Evolutionary conservation across 2,113 vertebrate genomes (phyloP).

Genomic region (Apaloderma vittatum): DNA sequence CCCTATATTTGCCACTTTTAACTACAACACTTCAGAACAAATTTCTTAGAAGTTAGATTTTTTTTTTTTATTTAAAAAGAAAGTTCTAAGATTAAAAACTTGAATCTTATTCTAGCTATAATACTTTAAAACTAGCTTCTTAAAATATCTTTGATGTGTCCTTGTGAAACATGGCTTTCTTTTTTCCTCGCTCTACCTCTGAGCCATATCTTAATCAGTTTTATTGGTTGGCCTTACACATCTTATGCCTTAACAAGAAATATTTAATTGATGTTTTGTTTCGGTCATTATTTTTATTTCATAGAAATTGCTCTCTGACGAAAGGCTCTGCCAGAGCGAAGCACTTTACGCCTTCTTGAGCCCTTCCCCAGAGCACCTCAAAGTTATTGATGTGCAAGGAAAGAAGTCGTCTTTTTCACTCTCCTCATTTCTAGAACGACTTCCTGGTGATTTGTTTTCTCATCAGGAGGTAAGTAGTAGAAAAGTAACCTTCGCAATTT

Average conservation of each 20-base stretch:
- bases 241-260: background rate
- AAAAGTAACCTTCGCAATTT: conserved; percentile 17
- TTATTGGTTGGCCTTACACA: background rate
- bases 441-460: conserved; percentile 97
- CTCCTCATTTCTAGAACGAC: conserved; percentile 94
- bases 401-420: conserved; percentile 95
- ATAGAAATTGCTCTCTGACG: conserved; percentile 93
- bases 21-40: background rate
- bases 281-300: conserved; percentile 18
- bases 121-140: background rate
- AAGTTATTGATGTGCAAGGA: conserved; percentile 93
- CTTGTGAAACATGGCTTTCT: background rate
- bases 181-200: background rate
- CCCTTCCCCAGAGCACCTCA: conserved; percentile 94
- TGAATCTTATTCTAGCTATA: background rate
- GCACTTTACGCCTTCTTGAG: conserved; percentile 97
- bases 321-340: conserved; percentile 96
- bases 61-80: background rate
- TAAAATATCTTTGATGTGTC: background rate
- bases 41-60: background rate
- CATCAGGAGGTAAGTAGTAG: conserved; percentile 90
- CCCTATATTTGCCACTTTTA: background rate
- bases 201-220: background rate
- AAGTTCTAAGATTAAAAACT: background rate
- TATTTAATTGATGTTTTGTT: background rate